Base-by-base conservation (phyloP, 1,140 invertebrate species). In the Marisa cornuarietis region DNA sequence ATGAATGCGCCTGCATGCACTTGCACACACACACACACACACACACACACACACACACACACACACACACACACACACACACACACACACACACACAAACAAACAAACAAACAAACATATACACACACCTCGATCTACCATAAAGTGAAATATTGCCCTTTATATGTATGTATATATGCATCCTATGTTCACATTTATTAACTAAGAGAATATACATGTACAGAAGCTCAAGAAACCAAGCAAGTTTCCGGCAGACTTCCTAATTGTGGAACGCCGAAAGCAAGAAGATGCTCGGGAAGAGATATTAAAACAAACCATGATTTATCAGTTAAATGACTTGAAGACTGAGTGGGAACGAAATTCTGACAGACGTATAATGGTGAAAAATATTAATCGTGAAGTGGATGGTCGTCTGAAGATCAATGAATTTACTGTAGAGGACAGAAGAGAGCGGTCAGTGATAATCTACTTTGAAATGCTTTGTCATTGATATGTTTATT, bases 291-390 rank as follows among this genome's bases (percentile, higher is more conserved):
- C 81, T 76, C 63, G 86, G 31, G 83, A 85, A 75, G 84, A 85
- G 26, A 82, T 86, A 31, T 72, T 84, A 76, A 84, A 84, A 68
- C 83, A 85, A 79, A 86, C 83, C 66, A 83, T 88, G 71, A 85
- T 86, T 81, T 83, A 89, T 73, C 81, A 83, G 82, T 76, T 86
- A 9, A 84, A 78, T 84, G 89, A 90, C 82, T 71, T 91, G n/a
- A 88, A 88, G 80, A 90, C 88, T 85, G 86, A 89, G 75, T 91
- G 89, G 89, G 90, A 90, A 80, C 80, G 84, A 82, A 78, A 71
- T 51, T 87, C 88, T 54, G 88, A 90, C 79, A 88, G 79, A 83
- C 87, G 85, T 82, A 85, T 89, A 71, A 82, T 89, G 78, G 71
- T 85, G 26, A 88, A 87, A 71, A 87, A 83, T 51, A 84, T 88